Evolutionary conservation across 2,797 vertebrate species (phyloP).

Genomic region (Micromesistius poutassou): DNA sequence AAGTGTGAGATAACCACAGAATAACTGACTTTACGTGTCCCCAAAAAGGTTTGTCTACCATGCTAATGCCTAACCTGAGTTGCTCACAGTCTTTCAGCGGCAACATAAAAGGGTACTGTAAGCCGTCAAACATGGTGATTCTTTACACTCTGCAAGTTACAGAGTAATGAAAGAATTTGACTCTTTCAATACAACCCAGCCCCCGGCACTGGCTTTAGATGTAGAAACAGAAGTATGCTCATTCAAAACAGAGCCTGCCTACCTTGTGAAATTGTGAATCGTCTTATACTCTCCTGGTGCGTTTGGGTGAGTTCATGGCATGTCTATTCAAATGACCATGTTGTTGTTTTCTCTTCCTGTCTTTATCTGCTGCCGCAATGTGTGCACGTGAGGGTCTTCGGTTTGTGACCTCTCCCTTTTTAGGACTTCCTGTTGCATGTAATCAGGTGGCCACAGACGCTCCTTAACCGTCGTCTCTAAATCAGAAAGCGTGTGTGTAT

Average conservation of each 20-base stretch:
- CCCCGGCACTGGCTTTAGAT: not conserved
- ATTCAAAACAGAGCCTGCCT: constrained; percentile 21
- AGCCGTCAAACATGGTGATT: not conserved
- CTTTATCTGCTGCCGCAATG: constrained; percentile 64
- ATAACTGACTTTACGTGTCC: not conserved
- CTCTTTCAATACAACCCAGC: not conserved
- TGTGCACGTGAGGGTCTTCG: constrained; percentile 47
- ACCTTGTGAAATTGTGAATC: constrained; percentile 36
- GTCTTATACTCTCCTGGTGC: not conserved
- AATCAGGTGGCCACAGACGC: constrained; percentile 72
- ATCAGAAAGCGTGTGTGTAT: constrained; percentile 38
- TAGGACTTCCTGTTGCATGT: constrained; percentile 68
- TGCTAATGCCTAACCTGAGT: not conserved
- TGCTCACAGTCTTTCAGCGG: not conserved
- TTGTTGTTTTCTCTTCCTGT: constrained; percentile 50
- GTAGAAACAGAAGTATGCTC: not conserved
- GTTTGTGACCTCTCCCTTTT: constrained; percentile 69
- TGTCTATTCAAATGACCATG: not conserved
- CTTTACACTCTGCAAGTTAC: not conserved
- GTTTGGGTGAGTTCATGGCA: not conserved
- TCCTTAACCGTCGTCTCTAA: constrained; percentile 52
- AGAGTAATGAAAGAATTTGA: not conserved
- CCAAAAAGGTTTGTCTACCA: not conserved
- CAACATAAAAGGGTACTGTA: not conserved
- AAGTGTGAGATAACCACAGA: not conserved